Base-by-base conservation (phyloP, 2,797 vertebrate genomes). In the Falco columbarius region DNA sequence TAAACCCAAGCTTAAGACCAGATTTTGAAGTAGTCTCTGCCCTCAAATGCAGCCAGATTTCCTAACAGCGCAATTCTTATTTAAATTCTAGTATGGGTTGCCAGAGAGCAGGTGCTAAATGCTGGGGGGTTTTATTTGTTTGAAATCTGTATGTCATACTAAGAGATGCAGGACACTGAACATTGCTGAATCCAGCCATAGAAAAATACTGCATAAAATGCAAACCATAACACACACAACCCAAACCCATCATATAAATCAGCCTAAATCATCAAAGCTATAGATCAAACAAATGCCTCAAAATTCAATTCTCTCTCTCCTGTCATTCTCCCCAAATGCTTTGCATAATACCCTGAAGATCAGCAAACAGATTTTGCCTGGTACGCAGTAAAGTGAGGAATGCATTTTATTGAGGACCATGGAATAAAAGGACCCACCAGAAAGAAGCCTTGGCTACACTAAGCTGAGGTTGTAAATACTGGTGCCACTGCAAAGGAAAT, bases 271-370 rank as follows among this genome's bases (percentile, higher is more conserved):
- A 96, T 97, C 96, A 97, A 96, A 97, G 96, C 62, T 59, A 94
- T 95, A 96, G 96, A 96, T 97, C 94, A 96, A 97, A 97, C 94
- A 95, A 96, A 95, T 94, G 95, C 94, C 90, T 97, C 96, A 95
- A 93, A 96, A 96, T 94, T 96, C 94, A 90, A 86, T 94, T 94
- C 91, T 94, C 82, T 91, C 93, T 91, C 73, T 93, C 38, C 85
- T 95, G 96, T 94, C 96, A 95, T 96, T 96, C 93, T 95, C 63
- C 91, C 83, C 91, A 95, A 94, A 97, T 95, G 94, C 86, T 97
- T 97, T 97, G 96, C 95, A 97, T 97, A 97, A 95, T 95, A 95
- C 92, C 81, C 94, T 95, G 88, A 97, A 97, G 94, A 96, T 97
- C 97, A 95, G 88, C 96, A 95, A 96, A 95, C 85, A 96, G 91